Base-by-base conservation (phyloP, 2,888 invertebrate genomes). In the Scelioninae gen. 1 region DNA sequence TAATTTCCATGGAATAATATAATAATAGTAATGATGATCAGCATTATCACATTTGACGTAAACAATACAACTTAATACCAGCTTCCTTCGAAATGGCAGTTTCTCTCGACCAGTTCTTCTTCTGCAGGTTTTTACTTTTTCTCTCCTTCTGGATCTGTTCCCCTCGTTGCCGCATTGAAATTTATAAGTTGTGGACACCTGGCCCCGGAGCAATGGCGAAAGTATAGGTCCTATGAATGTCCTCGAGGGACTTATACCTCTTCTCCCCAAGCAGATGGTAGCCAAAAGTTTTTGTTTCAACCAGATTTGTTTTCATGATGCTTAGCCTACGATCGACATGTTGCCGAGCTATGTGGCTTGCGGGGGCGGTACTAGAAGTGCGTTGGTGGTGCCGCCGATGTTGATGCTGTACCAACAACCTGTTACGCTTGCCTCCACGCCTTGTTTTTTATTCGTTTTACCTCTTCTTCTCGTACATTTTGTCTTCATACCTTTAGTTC, bases 141-240 rank as follows among this genome's bases (percentile, higher is more conserved):
- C 85, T 86, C 85, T 83, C 79, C 82, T 82, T 62, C 56, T 47
- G 77, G 69, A 74, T 77, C 77, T 68, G 79, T 79, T 83, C 78
- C 71, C 68, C 71, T 49, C 76, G 82, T 74, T 81, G 82, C 84
- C 84, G 85, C 86, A 90, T 89, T 90, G 88, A 90, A 88, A 90
- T 89, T 89, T 89, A 88, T 88, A 88, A 89, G 86, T 88, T 74
- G 88, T 85, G 88, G 87, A 89, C 90, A 90, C 90, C 90, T 89
- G 90, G 88, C 88, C 79, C 78, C 83, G 79, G 82, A 82, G 86
- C 84, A 83, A 60, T 82, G 62, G 82, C 77, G 76, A 84, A 85
- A 84, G 72, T 82, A 84, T 84, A 82, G 85, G 84, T 79, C 69
- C 79, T 71, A 55, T 74, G 72, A 75, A 63, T 74, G 78, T 69